These are phyloP conservation scores for Ellobius talpinus DNA, from an alignment of 2,113 vertebrate species.

Conservation along the genomic window DNA sequence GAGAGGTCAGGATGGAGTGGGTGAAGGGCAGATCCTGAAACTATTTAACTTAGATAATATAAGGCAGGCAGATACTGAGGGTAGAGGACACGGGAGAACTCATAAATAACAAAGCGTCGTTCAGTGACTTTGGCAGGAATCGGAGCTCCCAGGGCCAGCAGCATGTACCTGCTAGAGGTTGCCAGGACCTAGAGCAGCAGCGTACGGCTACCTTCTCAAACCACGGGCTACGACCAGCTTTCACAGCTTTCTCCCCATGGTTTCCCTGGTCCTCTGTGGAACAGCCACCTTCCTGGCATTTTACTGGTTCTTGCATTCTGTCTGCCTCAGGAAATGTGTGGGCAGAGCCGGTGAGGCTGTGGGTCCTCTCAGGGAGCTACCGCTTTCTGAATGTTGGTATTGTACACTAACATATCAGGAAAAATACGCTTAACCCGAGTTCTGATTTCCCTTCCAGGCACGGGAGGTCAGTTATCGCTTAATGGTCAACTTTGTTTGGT, in stretches of 20 bases:
- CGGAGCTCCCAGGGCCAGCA: not conserved
- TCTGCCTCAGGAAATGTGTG: rapidly evolving
- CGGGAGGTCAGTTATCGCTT: constrained; percentile 49
- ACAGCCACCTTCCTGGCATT: not conserved
- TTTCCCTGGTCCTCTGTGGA: not conserved
- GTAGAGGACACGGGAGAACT: rapidly evolving
- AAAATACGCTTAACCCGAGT: not conserved
- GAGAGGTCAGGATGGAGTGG: not conserved
- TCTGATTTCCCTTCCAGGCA: constrained; percentile 75
- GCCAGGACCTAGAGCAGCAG: rapidly evolving
- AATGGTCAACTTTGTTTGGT: constrained; percentile 87
- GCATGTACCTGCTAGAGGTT: not conserved
- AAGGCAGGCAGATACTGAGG: rapidly evolving
- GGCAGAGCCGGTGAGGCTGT: rapidly evolving
- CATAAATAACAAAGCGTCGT: rapidly evolving
- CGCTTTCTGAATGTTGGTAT: not conserved
- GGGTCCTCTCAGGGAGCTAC: rapidly evolving
- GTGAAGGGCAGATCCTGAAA: not conserved
- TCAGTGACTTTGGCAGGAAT: not conserved
- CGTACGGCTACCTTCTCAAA: not conserved
- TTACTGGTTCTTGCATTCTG: no score
- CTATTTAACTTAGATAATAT: no score
- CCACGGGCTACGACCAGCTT: rapidly evolving
- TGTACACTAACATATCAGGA: no score
- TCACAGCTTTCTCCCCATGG: rapidly evolving